Evolutionary conservation across 2,113 vertebrate species (phyloP), one percentile per base, ranked within the genome.

Genomic region (Budorcas taxicolor): DNA sequence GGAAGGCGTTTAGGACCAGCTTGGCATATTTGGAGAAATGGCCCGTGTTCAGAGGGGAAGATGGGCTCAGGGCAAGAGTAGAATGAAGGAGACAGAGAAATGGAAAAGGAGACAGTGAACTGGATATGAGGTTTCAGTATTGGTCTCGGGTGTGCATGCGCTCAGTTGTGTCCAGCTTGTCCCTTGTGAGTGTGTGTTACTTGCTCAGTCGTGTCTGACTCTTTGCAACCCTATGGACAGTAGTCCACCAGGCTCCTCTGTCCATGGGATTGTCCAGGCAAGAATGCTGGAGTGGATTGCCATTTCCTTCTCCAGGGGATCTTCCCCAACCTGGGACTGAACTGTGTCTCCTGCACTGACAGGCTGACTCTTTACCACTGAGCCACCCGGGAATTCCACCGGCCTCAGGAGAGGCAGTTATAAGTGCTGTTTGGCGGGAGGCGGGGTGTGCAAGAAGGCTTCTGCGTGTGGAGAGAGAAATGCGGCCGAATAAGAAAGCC

Each of bases 401-500:
- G 78, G 33, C 40, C 95, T 94, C 93, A 0, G 55, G 91, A 97
- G 96, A 93, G 67, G 88, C 47, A 83, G 71, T 86, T 93, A 9
- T 78, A 78, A 76, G 25, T 74, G 15, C 43, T 13, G n/a, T 29
- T 27, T 13, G 13, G 4, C 0, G 1, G 19, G 10, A n/a, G 17
- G 71, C 0, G 3, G n/a, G 8, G 10, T 52, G 50, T 86, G 47
- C 36, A 91, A 53, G 60, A 86, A 83, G 67, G 19, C 21, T 25
- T 85, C 81, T 90, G 81, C 81, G 55, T 90, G 40, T 14, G n/a
- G 0, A 86, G 74, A 47, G 45, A 85, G 64, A 82, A 85, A 50
- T 0, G 9, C 25, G 13, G 55, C 55, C 88, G 53, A 94, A 85
- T 21, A 36, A 82, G 40, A 50, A 58, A 5, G 52, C 60, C 17